Conservation (phyloP, 2,888 invertebrate genomes). For the Mimachlamys varia region DNA sequence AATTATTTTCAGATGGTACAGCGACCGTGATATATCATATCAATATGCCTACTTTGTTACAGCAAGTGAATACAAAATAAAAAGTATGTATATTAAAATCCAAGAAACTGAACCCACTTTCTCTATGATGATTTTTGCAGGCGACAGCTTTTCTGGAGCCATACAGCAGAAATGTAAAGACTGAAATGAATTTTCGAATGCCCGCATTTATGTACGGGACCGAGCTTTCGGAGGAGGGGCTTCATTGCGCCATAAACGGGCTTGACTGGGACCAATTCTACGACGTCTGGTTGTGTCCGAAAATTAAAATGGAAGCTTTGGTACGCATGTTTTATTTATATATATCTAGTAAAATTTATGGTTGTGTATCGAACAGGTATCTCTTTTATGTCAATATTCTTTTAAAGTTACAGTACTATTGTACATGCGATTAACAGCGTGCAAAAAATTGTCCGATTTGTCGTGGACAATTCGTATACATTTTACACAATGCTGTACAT, state of each 20-base stretch:
- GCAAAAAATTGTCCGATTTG: too few species aligned
- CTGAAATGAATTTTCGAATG: constrained; percentile 47
- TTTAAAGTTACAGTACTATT: too few species aligned
- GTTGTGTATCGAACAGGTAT: neutral
- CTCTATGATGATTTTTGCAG: constrained; percentile 43
- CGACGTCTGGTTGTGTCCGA: constrained; percentile 62
- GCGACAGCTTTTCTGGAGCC: constrained; percentile 63
- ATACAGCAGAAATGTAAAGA: constrained; percentile 48
- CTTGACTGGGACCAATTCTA: constrained; percentile 62
- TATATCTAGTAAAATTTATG: too few species aligned
- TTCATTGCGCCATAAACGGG: constrained; percentile 58
- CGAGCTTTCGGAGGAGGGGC: constrained; percentile 58
- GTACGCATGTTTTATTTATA: neutral
- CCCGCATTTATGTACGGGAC: constrained; percentile 65
- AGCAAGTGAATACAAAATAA: too few species aligned
- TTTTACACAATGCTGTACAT: too few species aligned
- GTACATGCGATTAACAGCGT: too few species aligned
- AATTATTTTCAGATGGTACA: too few species aligned
- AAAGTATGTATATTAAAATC: too few species aligned
- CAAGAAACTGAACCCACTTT: too few species aligned
- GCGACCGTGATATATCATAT: too few species aligned
- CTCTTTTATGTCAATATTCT: neutral
- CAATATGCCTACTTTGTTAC: too few species aligned
- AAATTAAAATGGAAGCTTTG: constrained; percentile 40
- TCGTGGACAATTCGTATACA: too few species aligned